Evolutionary conservation across 1,140 invertebrate genomes (phyloP).

Genomic region (Hestina assimilis): DNA sequence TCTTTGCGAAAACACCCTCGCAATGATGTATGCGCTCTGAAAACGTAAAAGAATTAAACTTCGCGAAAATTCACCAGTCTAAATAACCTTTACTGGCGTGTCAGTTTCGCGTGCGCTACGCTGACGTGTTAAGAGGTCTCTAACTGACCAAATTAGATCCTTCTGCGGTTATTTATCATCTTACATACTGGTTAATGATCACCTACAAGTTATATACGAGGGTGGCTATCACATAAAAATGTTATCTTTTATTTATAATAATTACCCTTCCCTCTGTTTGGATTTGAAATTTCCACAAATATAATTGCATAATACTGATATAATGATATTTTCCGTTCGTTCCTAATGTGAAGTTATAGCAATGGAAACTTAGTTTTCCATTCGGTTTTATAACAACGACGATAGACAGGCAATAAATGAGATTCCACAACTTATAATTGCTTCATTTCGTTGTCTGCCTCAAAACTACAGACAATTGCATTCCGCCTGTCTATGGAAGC

Average conservation of each 20-base stretch:
- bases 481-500: slow-evolving; percentile 51
- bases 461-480: slow-evolving; percentile 54
- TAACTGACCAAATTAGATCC: slow-evolving; percentile 29
- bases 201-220: slow-evolving; percentile 2
- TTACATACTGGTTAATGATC: slow-evolving; percentile 16
- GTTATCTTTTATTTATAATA: background rate
- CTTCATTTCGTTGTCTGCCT: slow-evolving; percentile 65
- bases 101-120: slow-evolving; percentile 28
- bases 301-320: background rate
- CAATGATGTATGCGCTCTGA: slow-evolving; percentile 54
- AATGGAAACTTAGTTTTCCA: slow-evolving; percentile 56
- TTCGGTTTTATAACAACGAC: slow-evolving; percentile 65
- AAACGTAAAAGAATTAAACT: slow-evolving; percentile 56
- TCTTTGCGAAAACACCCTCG: slow-evolving; percentile 50
- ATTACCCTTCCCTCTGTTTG: background rate
- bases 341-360: slow-evolving; percentile 38
- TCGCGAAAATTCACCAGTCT: slow-evolving; percentile 43
- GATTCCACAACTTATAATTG: slow-evolving; percentile 73
- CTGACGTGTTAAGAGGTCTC: slow-evolving; percentile 24
- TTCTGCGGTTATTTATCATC: slow-evolving; percentile 21
- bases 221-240: background rate
- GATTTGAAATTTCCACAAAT: background rate
- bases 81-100: slow-evolving; percentile 43
- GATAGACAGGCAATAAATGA: slow-evolving; percentile 74
- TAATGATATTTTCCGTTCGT: background rate